A percentile compares a stretch with the other conserved stretches of the same genome.
Conservation (phyloP, 2,888 invertebrate genomes). For the Drosophila cracens region DNA sequence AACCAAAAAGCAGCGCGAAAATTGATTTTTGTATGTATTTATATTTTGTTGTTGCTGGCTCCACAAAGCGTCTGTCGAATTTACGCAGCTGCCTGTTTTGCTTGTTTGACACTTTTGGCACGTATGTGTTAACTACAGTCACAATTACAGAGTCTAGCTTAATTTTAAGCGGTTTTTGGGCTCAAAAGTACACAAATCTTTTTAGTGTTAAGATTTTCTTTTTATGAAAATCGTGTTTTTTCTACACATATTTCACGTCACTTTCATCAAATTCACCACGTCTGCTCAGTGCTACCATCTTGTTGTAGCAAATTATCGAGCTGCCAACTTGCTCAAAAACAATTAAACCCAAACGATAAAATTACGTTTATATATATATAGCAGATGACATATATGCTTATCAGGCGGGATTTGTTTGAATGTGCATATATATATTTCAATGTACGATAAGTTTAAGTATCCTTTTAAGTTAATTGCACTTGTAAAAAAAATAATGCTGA, state of each 20-base stretch:
- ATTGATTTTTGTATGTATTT: constrained; percentile 66
- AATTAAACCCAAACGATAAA: neutral
- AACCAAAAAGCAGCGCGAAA: constrained; percentile 57
- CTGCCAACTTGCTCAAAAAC: constrained; percentile 58
- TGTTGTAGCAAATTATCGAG: constrained; percentile 18
- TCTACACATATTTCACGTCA: constrained; percentile 76
- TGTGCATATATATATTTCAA: neutral
- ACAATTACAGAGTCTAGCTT: neutral
- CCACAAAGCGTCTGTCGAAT: constrained; percentile 51
- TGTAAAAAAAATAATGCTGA: neutral
- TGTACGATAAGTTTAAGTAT: neutral
- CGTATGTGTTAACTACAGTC: constrained; percentile 10
- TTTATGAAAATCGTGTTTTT: constrained; percentile 70
- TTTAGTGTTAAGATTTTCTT: constrained; percentile 42
- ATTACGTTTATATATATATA: neutral
- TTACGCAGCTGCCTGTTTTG: constrained; percentile 53
- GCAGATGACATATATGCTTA: neutral
- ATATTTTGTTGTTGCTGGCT: constrained; percentile 43
- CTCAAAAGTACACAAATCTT: constrained; percentile 12
- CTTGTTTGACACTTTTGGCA: constrained; percentile 13
- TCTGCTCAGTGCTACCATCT: constrained; percentile 60
- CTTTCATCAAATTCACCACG: constrained; percentile 75
- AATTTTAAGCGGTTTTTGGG: constrained; percentile 14
- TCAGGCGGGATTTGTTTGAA: constrained; percentile 32
- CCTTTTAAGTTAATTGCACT: neutral